A percentile compares a stretch with the other conserved stretches of the same genome.
These are phyloP conservation scores for Cyrtodaria siliqua DNA, from an alignment of 2,888 invertebrate species.

Conservation along the genomic window DNA sequence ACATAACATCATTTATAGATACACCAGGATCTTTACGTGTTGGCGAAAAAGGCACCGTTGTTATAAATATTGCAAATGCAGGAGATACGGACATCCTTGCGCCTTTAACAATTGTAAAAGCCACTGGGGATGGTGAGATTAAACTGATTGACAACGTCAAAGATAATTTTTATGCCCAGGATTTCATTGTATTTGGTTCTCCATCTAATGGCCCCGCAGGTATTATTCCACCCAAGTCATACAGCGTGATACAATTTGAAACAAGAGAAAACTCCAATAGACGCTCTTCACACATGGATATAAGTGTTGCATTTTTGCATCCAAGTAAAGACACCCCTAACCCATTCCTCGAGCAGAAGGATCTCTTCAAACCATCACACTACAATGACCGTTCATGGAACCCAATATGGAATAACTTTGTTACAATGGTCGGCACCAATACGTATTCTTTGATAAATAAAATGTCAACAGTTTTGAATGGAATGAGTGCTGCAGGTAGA, in stretches of 20 bases:
- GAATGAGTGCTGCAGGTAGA: constrained; percentile 41
- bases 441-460: constrained; percentile 29
- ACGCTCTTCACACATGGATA: background rate
- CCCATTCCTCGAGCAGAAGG: constrained; percentile 18
- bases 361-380: constrained; percentile 15
- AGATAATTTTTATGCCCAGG: constrained; percentile 1
- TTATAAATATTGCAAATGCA: constrained; percentile 26
- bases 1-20: background rate
- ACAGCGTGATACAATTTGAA: constrained; percentile 23
- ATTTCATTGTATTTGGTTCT: constrained; percentile 18
- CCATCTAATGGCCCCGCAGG: constrained; percentile 33
- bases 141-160: constrained; percentile 13
- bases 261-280: constrained; percentile 12
- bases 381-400: constrained; percentile 23
- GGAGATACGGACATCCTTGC: constrained; percentile 38
- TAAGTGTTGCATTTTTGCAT: constrained; percentile 8
- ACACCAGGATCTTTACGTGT: constrained; percentile 17
- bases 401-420: constrained; percentile 43
- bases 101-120: constrained; percentile 24
- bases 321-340: constrained; percentile 9
- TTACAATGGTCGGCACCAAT: constrained; percentile 21
- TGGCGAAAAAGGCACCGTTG: constrained; percentile 28
- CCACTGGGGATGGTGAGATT: constrained; percentile 24
- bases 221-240: constrained; percentile 23
- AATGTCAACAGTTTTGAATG: constrained; percentile 28